These are phyloP conservation scores for Paradoxurus hermaphroditus DNA, from an alignment of 2,113 vertebrate genomes.

Conservation along the genomic window DNA sequence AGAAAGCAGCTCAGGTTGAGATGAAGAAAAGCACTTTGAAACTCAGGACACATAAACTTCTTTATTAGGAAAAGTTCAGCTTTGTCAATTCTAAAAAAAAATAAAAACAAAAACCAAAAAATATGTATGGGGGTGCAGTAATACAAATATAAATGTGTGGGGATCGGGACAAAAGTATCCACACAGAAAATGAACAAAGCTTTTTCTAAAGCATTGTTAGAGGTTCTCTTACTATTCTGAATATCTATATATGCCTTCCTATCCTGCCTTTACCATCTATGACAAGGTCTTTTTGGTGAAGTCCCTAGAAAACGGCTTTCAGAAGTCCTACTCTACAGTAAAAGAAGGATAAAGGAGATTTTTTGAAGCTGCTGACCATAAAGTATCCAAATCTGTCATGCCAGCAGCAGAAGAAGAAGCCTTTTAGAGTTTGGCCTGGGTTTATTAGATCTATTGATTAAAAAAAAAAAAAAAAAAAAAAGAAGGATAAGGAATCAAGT, in stretches of 20 bases:
- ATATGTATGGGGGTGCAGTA: not conserved
- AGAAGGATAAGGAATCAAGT: not conserved
- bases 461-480: not conserved
- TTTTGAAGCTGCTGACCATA: not conserved
- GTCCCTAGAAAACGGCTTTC: not conserved
- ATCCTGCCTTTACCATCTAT: not conserved
- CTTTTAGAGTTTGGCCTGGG: not conserved
- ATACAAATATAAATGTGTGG: not conserved
- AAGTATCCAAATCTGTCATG: not conserved
- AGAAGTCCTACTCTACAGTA: not conserved
- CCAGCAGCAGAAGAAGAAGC: not conserved
- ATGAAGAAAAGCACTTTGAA: not conserved
- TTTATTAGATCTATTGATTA: not conserved
- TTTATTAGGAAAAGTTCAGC: not conserved
- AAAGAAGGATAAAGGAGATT: not conserved
- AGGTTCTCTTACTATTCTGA: not conserved
- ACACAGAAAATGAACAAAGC: not conserved
- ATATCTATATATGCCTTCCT: not conserved
- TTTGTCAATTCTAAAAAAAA: not conserved
- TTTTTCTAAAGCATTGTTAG: not conserved
- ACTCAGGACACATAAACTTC: not conserved
- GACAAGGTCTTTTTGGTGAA: not conserved
- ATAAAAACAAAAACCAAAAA: not conserved
- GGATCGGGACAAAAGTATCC: not conserved
- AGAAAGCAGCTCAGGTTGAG: not conserved